A percentile compares a stretch with the other conserved stretches of the same genome.
Conservation (phyloP, 2,888 invertebrate genomes). For the Arrhopalites spinosus region DNA sequence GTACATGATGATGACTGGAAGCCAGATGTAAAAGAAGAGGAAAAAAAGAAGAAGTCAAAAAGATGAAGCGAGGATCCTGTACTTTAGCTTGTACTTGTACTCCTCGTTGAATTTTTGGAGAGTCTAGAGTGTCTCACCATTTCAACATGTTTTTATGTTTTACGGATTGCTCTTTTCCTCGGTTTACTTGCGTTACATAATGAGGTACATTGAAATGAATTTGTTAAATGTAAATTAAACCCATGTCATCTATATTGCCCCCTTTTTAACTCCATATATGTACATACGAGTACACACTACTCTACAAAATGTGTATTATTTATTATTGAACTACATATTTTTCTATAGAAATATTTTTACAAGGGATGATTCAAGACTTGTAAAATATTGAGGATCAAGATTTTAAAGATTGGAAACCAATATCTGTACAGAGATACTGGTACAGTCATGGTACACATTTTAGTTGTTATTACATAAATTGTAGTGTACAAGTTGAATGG, state of each 20-base stretch:
- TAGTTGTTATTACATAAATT: too few species aligned
- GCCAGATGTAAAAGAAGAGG: conserved; percentile 14
- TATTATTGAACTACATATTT: too few species aligned
- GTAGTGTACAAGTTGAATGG: too few species aligned
- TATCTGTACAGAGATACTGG: too few species aligned
- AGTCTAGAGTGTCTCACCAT: background rate
- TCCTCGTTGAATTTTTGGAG: background rate
- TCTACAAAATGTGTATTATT: too few species aligned
- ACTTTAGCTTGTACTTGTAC: background rate
- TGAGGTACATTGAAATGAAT: conserved; percentile 13
- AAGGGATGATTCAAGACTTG: too few species aligned
- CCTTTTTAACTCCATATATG: background rate
- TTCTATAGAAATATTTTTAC: too few species aligned
- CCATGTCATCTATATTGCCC: background rate
- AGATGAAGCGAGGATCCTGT: background rate
- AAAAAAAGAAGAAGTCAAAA: background rate
- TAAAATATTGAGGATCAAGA: too few species aligned
- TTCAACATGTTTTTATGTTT: conserved; percentile 9
- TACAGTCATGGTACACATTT: too few species aligned
- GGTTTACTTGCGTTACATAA: conserved; percentile 4
- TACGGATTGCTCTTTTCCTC: background rate
- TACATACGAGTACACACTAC: background rate
- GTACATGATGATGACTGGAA: conserved; percentile 20
- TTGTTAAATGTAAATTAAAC: conserved; percentile 10
- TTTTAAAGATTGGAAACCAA: too few species aligned